Conservation (phyloP, 2,113 vertebrate species). For the Semnornis frantzii region DNA sequence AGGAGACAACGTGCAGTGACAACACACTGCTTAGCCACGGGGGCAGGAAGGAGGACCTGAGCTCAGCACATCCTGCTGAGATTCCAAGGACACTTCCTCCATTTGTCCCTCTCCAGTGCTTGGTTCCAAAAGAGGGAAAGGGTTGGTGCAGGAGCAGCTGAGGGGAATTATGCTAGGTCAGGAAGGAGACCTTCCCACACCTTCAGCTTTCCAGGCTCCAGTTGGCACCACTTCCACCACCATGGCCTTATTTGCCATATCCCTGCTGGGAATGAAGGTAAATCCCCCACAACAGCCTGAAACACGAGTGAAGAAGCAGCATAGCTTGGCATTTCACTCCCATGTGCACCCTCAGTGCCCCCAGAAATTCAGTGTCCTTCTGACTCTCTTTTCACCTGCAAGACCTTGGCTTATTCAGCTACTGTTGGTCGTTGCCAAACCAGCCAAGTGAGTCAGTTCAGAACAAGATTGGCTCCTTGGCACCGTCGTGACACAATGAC, state of each 20-base stretch:
- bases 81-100: neutral
- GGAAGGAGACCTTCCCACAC: neutral
- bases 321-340: neutral
- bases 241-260: neutral
- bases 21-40: neutral
- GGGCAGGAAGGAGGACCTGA: neutral
- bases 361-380: neutral
- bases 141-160: neutral
- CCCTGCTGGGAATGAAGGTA: neutral
- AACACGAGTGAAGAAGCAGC: neutral
- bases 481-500: neutral
- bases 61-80: neutral
- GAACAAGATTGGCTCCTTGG: neutral
- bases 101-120: neutral
- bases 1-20: neutral
- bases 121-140: neutral
- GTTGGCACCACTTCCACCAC: neutral
- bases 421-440: neutral
- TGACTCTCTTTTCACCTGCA: neutral
- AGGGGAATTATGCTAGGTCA: neutral
- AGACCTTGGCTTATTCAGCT: neutral
- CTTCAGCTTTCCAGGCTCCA: neutral
- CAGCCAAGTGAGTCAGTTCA: neutral
- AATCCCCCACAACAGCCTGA: neutral
- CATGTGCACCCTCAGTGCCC: accelerated